A percentile compares a stretch with the other conserved stretches of the same genome.
Conservation (phyloP, 2,797 vertebrate genomes). For the Gouania willdenowi region DNA sequence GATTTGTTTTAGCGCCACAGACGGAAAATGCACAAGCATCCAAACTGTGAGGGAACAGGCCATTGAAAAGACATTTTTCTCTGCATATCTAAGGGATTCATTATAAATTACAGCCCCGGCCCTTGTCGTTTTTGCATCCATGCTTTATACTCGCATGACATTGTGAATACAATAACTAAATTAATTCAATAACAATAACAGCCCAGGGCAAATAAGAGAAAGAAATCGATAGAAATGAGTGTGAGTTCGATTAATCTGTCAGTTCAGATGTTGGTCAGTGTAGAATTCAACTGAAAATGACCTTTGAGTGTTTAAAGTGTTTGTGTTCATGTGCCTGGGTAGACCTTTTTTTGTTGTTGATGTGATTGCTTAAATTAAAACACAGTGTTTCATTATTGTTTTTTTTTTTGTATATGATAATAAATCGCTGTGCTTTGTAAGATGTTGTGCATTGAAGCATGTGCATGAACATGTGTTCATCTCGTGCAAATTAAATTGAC, state of each 20-base stretch:
- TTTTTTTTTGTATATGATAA: too few species aligned
- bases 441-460: not conserved
- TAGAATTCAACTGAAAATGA: conserved; percentile 8
- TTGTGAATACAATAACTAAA: conserved; percentile 21
- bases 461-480: conserved; percentile 5
- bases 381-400: not conserved
- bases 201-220: conserved; percentile 5
- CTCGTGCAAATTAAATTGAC: conserved; percentile 10
- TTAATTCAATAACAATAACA: conserved; percentile 17
- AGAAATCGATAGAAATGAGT: conserved; percentile 30
- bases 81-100: conserved; percentile 14
- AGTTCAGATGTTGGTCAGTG: conserved; percentile 31
- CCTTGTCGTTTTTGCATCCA: not conserved
- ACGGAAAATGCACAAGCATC: too few species aligned
- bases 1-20: too few species aligned
- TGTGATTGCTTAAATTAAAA: too few species aligned
- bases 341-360: too few species aligned
- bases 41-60: conserved; percentile 5
- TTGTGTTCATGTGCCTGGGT: not conserved
- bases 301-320: conserved; percentile 6
- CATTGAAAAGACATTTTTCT: too few species aligned
- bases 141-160: conserved; percentile 33
- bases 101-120: conserved; percentile 16
- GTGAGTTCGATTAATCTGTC: conserved; percentile 28
- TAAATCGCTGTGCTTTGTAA: conserved; percentile 6